Evolutionary conservation across 1,140 invertebrate genomes (phyloP).

Genomic region (Drosophila ambigua): DNA sequence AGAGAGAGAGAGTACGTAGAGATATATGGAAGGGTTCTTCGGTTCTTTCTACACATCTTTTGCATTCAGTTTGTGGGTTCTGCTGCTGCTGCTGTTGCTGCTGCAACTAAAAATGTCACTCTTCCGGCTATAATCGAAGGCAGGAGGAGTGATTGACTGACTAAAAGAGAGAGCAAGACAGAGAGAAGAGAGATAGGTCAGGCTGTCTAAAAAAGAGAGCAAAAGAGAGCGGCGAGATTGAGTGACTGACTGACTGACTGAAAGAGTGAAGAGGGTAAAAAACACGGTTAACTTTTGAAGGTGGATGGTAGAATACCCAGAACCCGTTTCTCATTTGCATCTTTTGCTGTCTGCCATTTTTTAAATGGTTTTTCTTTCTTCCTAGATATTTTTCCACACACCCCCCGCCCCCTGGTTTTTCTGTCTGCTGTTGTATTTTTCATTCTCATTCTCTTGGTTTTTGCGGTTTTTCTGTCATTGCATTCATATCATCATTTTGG

Average conservation of each 20-base stretch:
- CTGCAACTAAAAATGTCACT: slow-evolving; percentile 55
- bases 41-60: slow-evolving; percentile 20
- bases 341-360: slow-evolving; percentile 56
- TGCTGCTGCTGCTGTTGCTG: slow-evolving; percentile 25
- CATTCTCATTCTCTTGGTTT: slow-evolving; percentile 28
- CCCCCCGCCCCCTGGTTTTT: neutral
- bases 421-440: slow-evolving; percentile 18
- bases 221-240: too few relatives aligned
- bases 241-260: neutral
- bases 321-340: slow-evolving; percentile 49
- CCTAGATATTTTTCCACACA: slow-evolving; percentile 15
- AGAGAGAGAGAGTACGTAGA: neutral
- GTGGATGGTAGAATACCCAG: slow-evolving; percentile 8
- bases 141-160: slow-evolving; percentile 49
- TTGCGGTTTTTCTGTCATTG: slow-evolving; percentile 62
- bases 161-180: slow-evolving; percentile 4
- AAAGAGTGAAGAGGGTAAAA: slow-evolving; percentile 1
- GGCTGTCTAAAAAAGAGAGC: too few relatives aligned
- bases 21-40: neutral
- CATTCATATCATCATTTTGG: slow-evolving; percentile 65
- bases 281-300: slow-evolving; percentile 44
- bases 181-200: too few relatives aligned
- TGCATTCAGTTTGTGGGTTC: slow-evolving; percentile 50
- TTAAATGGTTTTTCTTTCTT: slow-evolving; percentile 63
- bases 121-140: slow-evolving; percentile 48